Conservation (phyloP, 2,888 invertebrate genomes). For the Isotomurus palustris region DNA sequence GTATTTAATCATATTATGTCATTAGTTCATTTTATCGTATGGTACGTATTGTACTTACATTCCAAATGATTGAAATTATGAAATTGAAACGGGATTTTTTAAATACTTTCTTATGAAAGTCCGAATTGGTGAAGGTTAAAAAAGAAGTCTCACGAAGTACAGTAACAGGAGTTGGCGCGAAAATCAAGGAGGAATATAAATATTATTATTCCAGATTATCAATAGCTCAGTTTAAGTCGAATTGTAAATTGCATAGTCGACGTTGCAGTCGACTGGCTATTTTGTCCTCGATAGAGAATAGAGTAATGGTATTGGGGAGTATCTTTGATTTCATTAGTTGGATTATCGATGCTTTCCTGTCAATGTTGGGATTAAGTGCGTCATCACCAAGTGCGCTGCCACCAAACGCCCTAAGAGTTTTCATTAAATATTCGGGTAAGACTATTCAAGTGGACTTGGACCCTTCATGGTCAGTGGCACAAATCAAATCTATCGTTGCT, state of each 20-base stretch:
- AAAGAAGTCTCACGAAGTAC: constrained; percentile 8
- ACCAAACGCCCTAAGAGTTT: constrained; percentile 34
- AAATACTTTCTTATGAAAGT: no score
- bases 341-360: constrained; percentile 31
- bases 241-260: background rate
- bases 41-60: no score
- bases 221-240: background rate
- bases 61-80: no score
- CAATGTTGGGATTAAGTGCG: constrained; percentile 31
- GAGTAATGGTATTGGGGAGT: constrained; percentile 21
- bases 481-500: constrained; percentile 67
- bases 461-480: constrained; percentile 68
- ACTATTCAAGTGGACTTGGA: constrained; percentile 59
- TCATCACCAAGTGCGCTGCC: background rate
- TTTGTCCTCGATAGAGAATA: background rate
- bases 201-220: background rate
- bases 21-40: no score
- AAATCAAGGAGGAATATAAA: background rate
- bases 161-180: no score
- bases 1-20: no score
- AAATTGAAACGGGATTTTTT: no score
- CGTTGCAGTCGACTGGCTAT: background rate
- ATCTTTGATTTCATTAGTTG: constrained; percentile 23
- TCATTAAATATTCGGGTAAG: constrained; percentile 38
- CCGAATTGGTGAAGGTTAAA: no score